Percentiles rank a stretch among this genome's conserved stretches.
phyloP scores from a whole-genome alignment of 2,113 vertebrate species.

The Gymnogyps californianus region DNA sequence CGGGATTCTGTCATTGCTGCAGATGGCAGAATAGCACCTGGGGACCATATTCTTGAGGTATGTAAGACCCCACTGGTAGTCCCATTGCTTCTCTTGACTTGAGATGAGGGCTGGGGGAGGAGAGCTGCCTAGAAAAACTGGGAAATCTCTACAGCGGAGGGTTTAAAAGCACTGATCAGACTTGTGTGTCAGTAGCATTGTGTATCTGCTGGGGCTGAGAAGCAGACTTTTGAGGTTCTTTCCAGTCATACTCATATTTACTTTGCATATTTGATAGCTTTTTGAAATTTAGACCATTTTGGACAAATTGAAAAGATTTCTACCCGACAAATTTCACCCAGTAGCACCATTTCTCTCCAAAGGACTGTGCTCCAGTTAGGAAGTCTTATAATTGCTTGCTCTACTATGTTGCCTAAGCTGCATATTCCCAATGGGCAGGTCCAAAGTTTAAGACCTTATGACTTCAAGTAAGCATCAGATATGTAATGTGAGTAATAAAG shows the following conservation, averaged over 20 bases:
- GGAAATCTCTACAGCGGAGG: background rate
- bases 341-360: background rate
- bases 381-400: background rate
- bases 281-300: background rate
- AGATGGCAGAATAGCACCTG: slow-evolving; percentile 86
- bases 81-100: background rate
- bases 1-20: slow-evolving; percentile 79
- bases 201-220: background rate
- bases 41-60: slow-evolving; percentile 93
- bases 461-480: background rate
- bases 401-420: background rate
- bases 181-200: background rate
- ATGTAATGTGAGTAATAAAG: background rate
- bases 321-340: background rate
- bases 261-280: background rate
- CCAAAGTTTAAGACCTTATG: background rate
- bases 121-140: background rate
- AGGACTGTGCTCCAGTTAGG: background rate
- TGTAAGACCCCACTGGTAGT: background rate
- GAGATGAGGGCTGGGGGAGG: background rate
- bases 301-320: background rate
- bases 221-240: background rate
- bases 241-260: background rate
- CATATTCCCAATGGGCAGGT: slow-evolving; percentile 37
- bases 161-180: background rate